Base-by-base conservation (phyloP, 2,888 invertebrate genomes). In the Acleris literana region DNA sequence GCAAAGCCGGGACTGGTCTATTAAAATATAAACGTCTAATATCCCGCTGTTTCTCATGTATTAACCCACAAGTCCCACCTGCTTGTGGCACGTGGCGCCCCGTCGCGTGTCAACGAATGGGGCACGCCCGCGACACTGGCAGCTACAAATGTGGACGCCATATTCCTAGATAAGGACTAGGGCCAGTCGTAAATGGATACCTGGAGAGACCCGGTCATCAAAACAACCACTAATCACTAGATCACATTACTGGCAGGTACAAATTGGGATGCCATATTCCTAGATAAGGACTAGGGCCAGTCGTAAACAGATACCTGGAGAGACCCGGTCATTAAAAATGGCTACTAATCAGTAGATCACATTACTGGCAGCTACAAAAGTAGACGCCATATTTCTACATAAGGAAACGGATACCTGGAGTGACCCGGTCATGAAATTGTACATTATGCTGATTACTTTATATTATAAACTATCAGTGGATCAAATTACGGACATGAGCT, bases 51-150 rank as follows among this genome's bases (percentile, higher is more conserved):
- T 39, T 57, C 56, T 33, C 39, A 16, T 56, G 51, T 22, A 18
- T 52, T 57, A 60, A 6, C 39, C 46, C 66, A 62, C 57, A 57
- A 56, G 46, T 18, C 56, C 7, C 62, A 62, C 66, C 66, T 66
- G 66, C 53, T 46, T 46, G 25, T 52, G 48, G 61, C 66, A 57
- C 66, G 66, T 62, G 61, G 57, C 62, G 22, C 33, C 61, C 56
- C 53, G 62, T 66, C 29, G 66, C 66, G 57, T 66, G 62, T 66
- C 61, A 20, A 46, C 57, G 57, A 62, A 20, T n/a, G 56, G 60
- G 61, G 33, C 52, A 60, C 61, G 61, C 64, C 64, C 54, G 49
- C 64, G 48, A 29, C 49, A 29, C 53, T 25, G 52, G 46, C 61
- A 33, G 53, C 53, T 39, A 64, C 57, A 57, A 57, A 44, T 46